Percentiles rank a stretch among this genome's conserved stretches.
Conservation (phyloP, 1,140 invertebrate genomes). For the Rhagoletis zephyria region DNA sequence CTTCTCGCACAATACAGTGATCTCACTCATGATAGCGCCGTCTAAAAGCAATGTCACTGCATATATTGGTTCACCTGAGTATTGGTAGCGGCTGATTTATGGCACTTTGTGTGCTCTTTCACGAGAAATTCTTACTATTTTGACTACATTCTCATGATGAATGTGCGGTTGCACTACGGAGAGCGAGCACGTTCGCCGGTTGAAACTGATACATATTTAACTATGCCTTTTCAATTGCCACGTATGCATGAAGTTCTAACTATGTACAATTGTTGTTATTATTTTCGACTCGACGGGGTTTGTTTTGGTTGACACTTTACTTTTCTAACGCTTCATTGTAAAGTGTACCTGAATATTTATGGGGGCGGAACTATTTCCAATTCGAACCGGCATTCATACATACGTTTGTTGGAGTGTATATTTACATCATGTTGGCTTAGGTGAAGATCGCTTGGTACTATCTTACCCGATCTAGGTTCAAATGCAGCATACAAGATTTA, state of each 20-base stretch:
- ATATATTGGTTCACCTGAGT: not conserved
- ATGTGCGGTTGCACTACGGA: not conserved
- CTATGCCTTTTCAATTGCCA: no score
- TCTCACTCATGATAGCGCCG: not conserved
- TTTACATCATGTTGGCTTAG: not conserved
- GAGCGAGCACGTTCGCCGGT: not conserved
- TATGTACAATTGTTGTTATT: not conserved
- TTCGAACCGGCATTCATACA: not conserved
- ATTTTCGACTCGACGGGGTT: not conserved
- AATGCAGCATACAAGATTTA: not conserved
- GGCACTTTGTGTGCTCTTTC: not conserved
- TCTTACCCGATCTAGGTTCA: not conserved
- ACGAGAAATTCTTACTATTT: not conserved
- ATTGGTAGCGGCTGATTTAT: not conserved
- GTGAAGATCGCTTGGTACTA: no score
- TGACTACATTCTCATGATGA: not conserved
- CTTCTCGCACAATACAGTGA: no score
- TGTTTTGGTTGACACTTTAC: slow-evolving; percentile 4
- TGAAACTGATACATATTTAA: not conserved
- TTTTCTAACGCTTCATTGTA: not conserved
- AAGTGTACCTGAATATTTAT: not conserved
- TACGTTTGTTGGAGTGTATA: not conserved
- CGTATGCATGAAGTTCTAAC: not conserved
- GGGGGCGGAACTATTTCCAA: not conserved
- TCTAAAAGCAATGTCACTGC: not conserved